phyloP scores from a whole-genome alignment of 2,113 vertebrate genomes.

The Proterorhinus semilunaris region DNA sequence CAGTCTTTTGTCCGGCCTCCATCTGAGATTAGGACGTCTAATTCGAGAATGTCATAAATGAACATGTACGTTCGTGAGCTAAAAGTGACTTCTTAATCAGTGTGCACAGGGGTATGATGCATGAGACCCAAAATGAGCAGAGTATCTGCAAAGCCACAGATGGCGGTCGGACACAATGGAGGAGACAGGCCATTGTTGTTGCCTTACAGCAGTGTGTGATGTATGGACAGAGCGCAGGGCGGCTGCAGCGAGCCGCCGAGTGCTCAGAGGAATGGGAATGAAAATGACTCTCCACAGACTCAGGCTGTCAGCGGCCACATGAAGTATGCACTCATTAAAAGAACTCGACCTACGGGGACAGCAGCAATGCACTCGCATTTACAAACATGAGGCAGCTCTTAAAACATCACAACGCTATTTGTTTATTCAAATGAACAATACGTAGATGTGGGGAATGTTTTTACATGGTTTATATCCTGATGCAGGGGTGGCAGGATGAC shows the following conservation, averaged over 20 bases:
- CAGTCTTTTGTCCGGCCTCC: too few species aligned
- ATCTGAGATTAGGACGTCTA: too few species aligned
- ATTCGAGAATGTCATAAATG: constrained; percentile 21
- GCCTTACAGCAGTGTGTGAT: constrained; percentile 62
- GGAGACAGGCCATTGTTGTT: constrained; percentile 54
- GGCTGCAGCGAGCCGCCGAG: constrained; percentile 38
- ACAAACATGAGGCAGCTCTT: constrained; percentile 13
- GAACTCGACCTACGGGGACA: constrained; percentile 39
- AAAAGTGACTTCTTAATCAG: constrained; percentile 53
- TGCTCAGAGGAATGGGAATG: constrained; percentile 52
- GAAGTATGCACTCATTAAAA: constrained; percentile 73
- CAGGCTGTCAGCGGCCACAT: constrained; percentile 63
- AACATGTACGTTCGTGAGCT: constrained; percentile 37
- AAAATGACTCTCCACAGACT: constrained; percentile 68
- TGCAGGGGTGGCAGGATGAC: too few species aligned
- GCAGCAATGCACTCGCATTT: constrained; percentile 24
- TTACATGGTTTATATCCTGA: background rate
- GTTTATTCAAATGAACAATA: background rate
- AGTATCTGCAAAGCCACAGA: constrained; percentile 67
- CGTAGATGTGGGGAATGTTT: background rate
- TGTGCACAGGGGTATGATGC: constrained; percentile 47
- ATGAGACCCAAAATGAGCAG: constrained; percentile 29
- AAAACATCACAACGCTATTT: background rate
- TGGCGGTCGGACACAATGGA: constrained; percentile 54
- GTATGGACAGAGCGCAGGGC: constrained; percentile 49